Conservation (phyloP, 1,140 invertebrate genomes). For the Macrocentrus cingulum region DNA sequence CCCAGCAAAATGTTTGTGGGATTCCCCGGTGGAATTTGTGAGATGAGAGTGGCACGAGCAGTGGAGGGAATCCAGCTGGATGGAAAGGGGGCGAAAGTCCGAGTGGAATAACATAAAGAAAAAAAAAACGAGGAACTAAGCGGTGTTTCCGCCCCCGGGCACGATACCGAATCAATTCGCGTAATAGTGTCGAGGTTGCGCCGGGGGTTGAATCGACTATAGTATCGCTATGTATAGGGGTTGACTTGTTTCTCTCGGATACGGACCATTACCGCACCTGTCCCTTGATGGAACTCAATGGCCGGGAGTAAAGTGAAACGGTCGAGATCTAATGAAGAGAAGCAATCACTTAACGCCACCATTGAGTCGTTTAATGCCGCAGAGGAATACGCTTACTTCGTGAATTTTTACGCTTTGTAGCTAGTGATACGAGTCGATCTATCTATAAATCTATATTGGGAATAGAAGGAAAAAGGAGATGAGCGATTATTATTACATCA, state of each 20-base stretch:
- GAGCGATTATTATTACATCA: too few relatives aligned
- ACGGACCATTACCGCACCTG: slow-evolving; percentile 55
- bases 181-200: slow-evolving; percentile 44
- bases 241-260: slow-evolving; percentile 28
- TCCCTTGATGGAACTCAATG: slow-evolving; percentile 40
- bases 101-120: too few relatives aligned
- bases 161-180: slow-evolving; percentile 49
- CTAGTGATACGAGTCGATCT: too few relatives aligned
- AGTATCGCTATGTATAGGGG: slow-evolving; percentile 11
- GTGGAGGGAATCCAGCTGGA: neutral
- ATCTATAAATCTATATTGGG: too few relatives aligned
- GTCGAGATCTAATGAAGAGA: slow-evolving; percentile 48
- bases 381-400: neutral
- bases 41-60: too few relatives aligned
- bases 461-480: too few relatives aligned
- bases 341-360: slow-evolving; percentile 55
- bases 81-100: neutral
- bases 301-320: slow-evolving; percentile 9
- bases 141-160: slow-evolving; percentile 37
- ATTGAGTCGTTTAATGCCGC: slow-evolving; percentile 18
- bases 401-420: too few relatives aligned
- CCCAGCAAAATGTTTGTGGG: neutral
- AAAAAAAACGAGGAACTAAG: slow-evolving; percentile 51
- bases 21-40: neutral
- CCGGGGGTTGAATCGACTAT: slow-evolving; percentile 40